Evolutionary conservation across 2,888 invertebrate species (phyloP).

Genomic region (Chrysina gloriosa): DNA sequence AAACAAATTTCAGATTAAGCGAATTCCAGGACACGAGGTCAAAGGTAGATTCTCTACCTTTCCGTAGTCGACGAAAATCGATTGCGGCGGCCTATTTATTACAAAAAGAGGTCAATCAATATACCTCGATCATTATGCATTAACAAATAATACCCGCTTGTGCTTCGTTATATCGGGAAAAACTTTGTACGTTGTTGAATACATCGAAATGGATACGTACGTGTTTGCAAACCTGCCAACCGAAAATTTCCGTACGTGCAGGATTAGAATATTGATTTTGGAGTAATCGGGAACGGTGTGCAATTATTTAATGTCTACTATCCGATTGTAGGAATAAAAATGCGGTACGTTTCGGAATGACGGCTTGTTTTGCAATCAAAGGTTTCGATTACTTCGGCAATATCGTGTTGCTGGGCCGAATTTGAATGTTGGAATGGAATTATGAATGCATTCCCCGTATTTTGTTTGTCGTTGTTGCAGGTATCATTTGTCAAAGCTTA

Average conservation of each 20-base stretch:
- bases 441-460: too few relatives aligned
- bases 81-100: slow-evolving; percentile 37
- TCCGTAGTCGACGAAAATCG: slow-evolving; percentile 14
- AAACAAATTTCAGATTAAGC: slow-evolving; percentile 37
- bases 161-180: neutral
- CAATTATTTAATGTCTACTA: neutral
- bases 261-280: neutral
- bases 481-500: too few relatives aligned
- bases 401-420: too few relatives aligned
- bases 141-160: slow-evolving; percentile 28
- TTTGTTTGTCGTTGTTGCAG: too few relatives aligned
- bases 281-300: neutral
- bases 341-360: too few relatives aligned
- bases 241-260: neutral
- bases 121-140: slow-evolving; percentile 5
- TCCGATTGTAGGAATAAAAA: too few relatives aligned
- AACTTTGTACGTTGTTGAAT: too few relatives aligned
- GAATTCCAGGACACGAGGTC: slow-evolving; percentile 37
- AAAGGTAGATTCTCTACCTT: slow-evolving; percentile 32
- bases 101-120: slow-evolving; percentile 36
- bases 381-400: too few relatives aligned
- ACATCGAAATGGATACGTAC: neutral
- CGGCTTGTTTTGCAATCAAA: too few relatives aligned
- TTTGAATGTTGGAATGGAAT: too few relatives aligned
- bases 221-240: neutral